Evolutionary conservation across 2,113 vertebrate genomes (phyloP), one percentile per base, ranked within the genome.

Genomic region (Pica pica): DNA sequence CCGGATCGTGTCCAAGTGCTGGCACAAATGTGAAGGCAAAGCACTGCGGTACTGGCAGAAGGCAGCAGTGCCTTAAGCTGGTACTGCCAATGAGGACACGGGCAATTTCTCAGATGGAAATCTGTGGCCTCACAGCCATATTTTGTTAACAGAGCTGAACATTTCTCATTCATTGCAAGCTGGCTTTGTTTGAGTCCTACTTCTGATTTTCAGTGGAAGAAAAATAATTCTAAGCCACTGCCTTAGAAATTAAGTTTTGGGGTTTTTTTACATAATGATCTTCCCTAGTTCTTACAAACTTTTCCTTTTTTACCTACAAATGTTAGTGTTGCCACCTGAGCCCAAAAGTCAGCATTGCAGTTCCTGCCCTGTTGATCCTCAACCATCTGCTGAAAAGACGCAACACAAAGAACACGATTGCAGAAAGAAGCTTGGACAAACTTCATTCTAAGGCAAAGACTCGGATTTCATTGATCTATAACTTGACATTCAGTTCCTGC

Each of bases 401-500:
- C 35, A 77, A 71, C 13, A 74, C 42, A 64, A 77, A 90, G 60
- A 28, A 84, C 35, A 39, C 1, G 5, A 39, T 4, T 3, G 15
- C 35, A 75, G 87, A 91, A 93, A 85, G 50, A 26, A 61, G 49
- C 78, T 80, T 23, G 31, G 78, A 59, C 33, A 95, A 75, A 86
- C 80, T 94, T 95, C 84, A 86, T 90, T 95, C 91, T 79, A 69
- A 90, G 76, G 42, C 70, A 91, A 70, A 93, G 81, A 95, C 39
- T 94, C 64, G 49, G 60, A 68, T 90, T 88, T 78, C 87, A 94
- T 77, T 94, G 81, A 96, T 95, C 59, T 95, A 52, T 37, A 85
- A 80, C 74, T 81, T 96, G 87, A 89, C 87, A 94, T 94, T 91
- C 74, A 95, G 78, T 92, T 94, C 83, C 86, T 97, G 93, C 93